Evolutionary conservation across 2,797 vertebrate species (phyloP), one percentile per base, ranked within the genome.

Genomic region (Mareca penelope): DNA sequence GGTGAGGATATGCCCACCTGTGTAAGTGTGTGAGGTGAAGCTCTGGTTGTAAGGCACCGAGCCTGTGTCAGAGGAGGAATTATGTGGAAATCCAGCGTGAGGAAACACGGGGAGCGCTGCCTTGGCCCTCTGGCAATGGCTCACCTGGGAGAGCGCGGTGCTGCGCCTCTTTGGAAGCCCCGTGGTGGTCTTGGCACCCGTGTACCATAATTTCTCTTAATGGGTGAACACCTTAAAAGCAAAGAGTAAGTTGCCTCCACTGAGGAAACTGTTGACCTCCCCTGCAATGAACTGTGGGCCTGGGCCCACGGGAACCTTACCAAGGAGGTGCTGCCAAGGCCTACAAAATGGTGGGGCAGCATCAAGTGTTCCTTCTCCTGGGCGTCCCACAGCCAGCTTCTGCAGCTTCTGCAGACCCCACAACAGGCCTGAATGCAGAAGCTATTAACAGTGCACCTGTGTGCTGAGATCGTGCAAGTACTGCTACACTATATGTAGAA

Each of bases 11-110:
- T 53, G 55, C 59, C 9, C 12, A 15, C 0, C 3, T 23, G 7
- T 17, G 10, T 40, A 60, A 52, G 19, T 4, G 18, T 7, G 33
- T 0, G 5, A 33, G 24, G 6, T 33, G 52, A 73, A 70, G 9
- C 10, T 50, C 24, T 60, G 39, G 6, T 50, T 15, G 6, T 64
- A 8, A 64, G 3, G 6, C 39, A 40, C 4, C 28, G 56, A 59
- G 16, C 8, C 52, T 28, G 10, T 77, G 23, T 12, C 11, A 2
- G 2, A 17, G 37, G 18, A 11, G 63, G 24, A 9, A 17, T 84
- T 60, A 42, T 33, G 3, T 13, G 31, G 53, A 35, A 81, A 28
- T 0, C 1, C 13, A 56, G 2, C 1, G 1, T 3, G 2, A 21
- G 0, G 23, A 60, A 37, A 16, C 0, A 3, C 24, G 14, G n/a